Evolutionary conservation across 2,797 vertebrate species (phyloP).

Genomic region (Pagetopsis macropterus): DNA sequence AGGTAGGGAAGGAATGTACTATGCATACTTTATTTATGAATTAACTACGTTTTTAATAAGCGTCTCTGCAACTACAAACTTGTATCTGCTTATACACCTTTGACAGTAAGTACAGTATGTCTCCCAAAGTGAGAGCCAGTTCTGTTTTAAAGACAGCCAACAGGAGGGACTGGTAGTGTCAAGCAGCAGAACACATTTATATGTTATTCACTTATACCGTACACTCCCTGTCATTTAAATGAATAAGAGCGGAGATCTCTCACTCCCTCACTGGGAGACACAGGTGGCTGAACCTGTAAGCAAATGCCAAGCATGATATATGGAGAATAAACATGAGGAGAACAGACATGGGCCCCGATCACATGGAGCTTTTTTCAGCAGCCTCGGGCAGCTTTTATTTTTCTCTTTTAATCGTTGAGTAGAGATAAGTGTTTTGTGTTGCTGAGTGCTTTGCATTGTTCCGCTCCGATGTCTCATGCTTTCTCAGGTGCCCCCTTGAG

Average conservation of each 20-base stretch:
- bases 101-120: background rate
- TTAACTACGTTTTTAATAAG: background rate
- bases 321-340: constrained; percentile 1
- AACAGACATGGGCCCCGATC: constrained; percentile 1
- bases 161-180: constrained; percentile 8
- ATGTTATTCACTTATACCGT: constrained; percentile 8
- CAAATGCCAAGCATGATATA: constrained; percentile 19
- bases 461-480: too few relatives aligned
- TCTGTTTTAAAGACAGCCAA: constrained; percentile 8
- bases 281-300: background rate
- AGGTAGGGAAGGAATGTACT: background rate
- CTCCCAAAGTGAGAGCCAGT: background rate
- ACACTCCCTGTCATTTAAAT: constrained; percentile 1
- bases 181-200: background rate
- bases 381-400: too few relatives aligned
- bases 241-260: constrained; percentile 2
- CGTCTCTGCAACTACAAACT: background rate
- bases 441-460: too few relatives aligned
- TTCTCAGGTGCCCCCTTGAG: too few relatives aligned
- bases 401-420: too few relatives aligned
- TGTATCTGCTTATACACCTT: background rate
- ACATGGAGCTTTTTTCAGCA: too few relatives aligned
- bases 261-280: background rate
- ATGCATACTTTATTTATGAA: background rate
- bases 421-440: too few relatives aligned